Evolutionary conservation across 2,888 invertebrate genomes (phyloP).

Genomic region (Rhamnusium bicolor): DNA sequence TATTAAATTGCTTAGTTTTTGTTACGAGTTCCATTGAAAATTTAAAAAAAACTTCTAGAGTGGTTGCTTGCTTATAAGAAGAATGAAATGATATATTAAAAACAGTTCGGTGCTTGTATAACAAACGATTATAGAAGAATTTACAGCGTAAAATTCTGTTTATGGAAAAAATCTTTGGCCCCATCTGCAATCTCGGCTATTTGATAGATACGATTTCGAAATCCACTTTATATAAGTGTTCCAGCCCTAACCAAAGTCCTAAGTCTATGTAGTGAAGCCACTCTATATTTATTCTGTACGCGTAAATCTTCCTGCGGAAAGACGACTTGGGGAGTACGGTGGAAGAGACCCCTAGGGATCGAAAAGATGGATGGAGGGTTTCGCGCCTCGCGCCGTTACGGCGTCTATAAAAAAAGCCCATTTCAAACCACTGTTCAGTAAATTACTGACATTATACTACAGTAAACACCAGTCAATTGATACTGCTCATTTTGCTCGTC

Average conservation of each 20-base stretch:
- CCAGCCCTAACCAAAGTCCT: constrained; percentile 50
- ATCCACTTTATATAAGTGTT: constrained; percentile 69
- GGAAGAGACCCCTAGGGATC: constrained; percentile 57
- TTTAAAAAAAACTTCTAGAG: no score
- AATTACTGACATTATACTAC: constrained; percentile 62
- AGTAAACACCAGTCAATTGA: constrained; percentile 70
- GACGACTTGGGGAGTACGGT: constrained; percentile 52
- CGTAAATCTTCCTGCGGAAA: constrained; percentile 66
- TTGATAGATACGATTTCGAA: constrained; percentile 68
- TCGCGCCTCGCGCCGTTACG: constrained; percentile 60
- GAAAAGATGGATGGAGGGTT: constrained; percentile 62
- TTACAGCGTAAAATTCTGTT: not conserved
- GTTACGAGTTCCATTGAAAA: no score
- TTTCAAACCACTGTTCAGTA: constrained; percentile 60
- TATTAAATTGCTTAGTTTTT: no score
- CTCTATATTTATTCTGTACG: constrained; percentile 61
- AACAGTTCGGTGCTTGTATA: not conserved
- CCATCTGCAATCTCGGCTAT: constrained; percentile 53
- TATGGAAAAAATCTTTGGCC: constrained; percentile 22
- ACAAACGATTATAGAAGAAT: not conserved
- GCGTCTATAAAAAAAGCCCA: constrained; percentile 60
- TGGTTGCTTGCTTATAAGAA: not conserved
- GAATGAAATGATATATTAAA: not conserved
- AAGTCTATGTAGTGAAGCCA: constrained; percentile 49
- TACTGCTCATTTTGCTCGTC: constrained; percentile 52